A percentile compares a stretch with the other conserved stretches of the same genome.
Evolutionary conservation across 2,113 vertebrate species (phyloP).

Genomic region (Sinosuthora webbiana): DNA sequence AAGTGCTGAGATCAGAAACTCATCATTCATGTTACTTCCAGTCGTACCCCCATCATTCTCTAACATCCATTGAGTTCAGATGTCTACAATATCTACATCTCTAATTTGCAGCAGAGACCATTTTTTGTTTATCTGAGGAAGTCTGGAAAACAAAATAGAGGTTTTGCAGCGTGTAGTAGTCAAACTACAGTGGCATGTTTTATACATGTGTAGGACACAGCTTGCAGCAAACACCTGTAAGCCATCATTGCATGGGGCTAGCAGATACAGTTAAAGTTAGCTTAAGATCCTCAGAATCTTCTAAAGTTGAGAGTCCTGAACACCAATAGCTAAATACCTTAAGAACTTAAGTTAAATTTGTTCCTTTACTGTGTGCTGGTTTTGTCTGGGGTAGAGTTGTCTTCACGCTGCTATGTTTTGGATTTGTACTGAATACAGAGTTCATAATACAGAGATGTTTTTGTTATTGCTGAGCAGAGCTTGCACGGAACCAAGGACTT

Average conservation of each 20-base stretch:
- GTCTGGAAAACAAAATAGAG: background rate
- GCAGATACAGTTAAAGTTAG: background rate
- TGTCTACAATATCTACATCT: background rate
- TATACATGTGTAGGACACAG: background rate
- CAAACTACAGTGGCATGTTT: background rate
- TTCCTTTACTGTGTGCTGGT: background rate
- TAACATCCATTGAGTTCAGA: background rate
- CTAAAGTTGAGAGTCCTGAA: background rate
- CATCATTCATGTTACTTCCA: background rate
- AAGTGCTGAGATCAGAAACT: background rate
- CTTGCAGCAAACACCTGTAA: background rate
- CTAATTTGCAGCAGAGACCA: background rate
- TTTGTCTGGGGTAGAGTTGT: background rate
- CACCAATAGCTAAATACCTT: background rate
- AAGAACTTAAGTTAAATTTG: background rate
- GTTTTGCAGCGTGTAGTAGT: background rate
- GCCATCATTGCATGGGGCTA: background rate
- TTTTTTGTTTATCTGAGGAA: background rate
- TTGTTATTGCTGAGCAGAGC: background rate
- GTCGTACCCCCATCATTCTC: background rate
- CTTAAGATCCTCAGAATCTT: background rate
- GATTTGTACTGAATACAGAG: background rate
- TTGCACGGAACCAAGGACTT: background rate
- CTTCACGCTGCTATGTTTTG: background rate
- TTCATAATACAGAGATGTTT: background rate